Evolutionary conservation across 2,113 vertebrate species (phyloP), one percentile per base, ranked within the genome.

Genomic region (Psilopogon haemacephalus): DNA sequence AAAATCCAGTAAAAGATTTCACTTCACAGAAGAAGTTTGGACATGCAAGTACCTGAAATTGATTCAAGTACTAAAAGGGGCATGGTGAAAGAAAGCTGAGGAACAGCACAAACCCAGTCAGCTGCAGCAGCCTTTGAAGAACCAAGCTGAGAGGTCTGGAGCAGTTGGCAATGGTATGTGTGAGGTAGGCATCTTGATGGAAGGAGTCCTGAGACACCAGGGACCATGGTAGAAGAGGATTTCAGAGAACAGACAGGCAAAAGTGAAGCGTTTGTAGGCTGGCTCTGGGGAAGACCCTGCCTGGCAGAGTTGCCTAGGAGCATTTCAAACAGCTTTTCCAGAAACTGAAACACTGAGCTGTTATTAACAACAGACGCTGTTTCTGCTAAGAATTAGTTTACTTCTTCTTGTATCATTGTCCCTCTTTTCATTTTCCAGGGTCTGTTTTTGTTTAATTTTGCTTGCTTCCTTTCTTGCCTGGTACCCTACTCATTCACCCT

Each of bases 251-350:
- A 15, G 18, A 48, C 26, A 76, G n/a, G 23, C 0, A 0, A 18
- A 80, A 28, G 32, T 12, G 7, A 75, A 88, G 30, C 24, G 62
- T 30, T 15, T 5, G 14, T 9, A 52, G 28, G 15, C 0, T 27
- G 23, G 15, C 64, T 33, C 7, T 64, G 26, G 46, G 24, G 15
- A 90, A 75, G 8, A 72, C 24, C 5, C 37, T 32, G 1, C 28
- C 37, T 37, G 44, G 26, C 58, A 71, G 44, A 67, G 30, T 3
- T 5, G 28, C 33, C 23, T 15, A 35, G 19, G 48, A 55, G 46
- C 38, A 87, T 63, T 38, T 70, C 65, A 91, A 96, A 94, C 4
- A 71, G 52, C 59, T 89, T 58, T 72, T 81, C 78, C 19, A 67
- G 56, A 76, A 86, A 58, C 48, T 59, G 24, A 56, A 65, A 86